Conservation (phyloP, 2,797 vertebrate genomes). For the Catostomus latipinnis region DNA sequence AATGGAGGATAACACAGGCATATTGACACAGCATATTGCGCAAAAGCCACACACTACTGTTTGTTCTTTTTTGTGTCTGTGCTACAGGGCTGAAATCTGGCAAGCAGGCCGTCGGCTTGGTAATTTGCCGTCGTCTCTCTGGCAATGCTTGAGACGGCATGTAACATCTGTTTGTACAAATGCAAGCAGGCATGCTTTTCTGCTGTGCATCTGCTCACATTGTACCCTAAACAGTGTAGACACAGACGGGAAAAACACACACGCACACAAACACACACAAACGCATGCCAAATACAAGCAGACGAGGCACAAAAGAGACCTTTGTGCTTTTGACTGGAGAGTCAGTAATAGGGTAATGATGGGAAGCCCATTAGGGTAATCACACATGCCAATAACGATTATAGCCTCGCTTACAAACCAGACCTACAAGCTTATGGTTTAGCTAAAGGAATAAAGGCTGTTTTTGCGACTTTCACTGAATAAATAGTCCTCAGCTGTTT, state of each 20-base stretch:
- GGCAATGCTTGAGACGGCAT: constrained; percentile 51
- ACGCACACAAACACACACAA: constrained; percentile 47
- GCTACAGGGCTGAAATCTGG: constrained; percentile 49
- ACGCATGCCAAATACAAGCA: constrained; percentile 40
- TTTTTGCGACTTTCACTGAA: constrained; percentile 34
- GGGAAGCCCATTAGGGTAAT: constrained; percentile 70
- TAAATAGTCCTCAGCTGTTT: constrained; percentile 27
- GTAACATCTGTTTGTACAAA: constrained; percentile 63
- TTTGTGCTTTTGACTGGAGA: constrained; percentile 62
- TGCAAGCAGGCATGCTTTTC: constrained; percentile 52
- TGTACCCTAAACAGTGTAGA: constrained; percentile 57
- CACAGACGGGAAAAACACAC: constrained; percentile 52
- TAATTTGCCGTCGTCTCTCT: constrained; percentile 53
- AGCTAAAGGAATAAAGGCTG: constrained; percentile 28
- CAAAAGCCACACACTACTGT: constrained; percentile 54
- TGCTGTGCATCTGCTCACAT: constrained; percentile 56
- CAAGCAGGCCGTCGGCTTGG: constrained; percentile 36
- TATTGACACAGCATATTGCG: constrained; percentile 39
- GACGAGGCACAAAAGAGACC: constrained; percentile 47
- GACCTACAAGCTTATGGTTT: constrained; percentile 39
- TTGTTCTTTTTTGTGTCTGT: constrained; percentile 20
- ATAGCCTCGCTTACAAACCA: constrained; percentile 42
- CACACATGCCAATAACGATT: constrained; percentile 61
- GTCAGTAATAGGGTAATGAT: constrained; percentile 69
- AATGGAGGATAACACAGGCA: constrained; percentile 36